A percentile compares a stretch with the other conserved stretches of the same genome.
phyloP scores from a whole-genome alignment of 2,113 vertebrate species.

The Bos javanicus region DNA sequence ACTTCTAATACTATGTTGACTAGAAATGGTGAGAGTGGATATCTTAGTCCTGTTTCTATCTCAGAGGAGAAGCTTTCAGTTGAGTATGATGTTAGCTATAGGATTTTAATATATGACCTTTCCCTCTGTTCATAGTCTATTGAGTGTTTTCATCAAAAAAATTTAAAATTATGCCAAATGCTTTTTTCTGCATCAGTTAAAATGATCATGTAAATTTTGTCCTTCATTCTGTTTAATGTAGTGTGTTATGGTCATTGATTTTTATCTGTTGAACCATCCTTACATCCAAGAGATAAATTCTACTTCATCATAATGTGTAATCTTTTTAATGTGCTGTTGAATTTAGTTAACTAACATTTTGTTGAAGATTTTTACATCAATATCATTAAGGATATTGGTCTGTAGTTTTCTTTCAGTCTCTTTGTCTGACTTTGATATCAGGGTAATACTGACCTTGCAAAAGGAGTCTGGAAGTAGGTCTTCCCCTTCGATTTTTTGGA shows the following conservation, averaged over 20 bases:
- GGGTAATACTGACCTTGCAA: not conserved
- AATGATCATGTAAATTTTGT: not conserved
- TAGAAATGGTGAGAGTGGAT: not conserved
- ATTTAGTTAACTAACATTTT: not conserved
- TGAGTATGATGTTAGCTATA: not conserved
- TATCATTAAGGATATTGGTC: not conserved
- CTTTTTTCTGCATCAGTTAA: not conserved
- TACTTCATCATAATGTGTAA: not conserved
- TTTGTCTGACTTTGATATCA: not conserved
- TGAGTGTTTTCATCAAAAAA: not conserved
- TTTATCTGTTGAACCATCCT: not conserved
- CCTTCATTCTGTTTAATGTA: not conserved
- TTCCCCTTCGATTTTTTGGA: not conserved
- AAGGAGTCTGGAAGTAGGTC: not conserved
- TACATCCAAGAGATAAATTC: not conserved
- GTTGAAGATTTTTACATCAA: not conserved
- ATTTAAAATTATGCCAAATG: not conserved
- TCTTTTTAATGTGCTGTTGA: not conserved
- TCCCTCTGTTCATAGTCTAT: not conserved
- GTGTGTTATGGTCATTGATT: not conserved
- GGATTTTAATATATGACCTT: not conserved
- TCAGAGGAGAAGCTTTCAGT: not conserved
- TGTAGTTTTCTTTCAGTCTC: not conserved
- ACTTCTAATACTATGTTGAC: not conserved
- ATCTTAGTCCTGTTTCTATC: not conserved